These are phyloP conservation scores for Pachymerium ferrugineum DNA, from an alignment of 2,888 invertebrate genomes.

Conservation along the genomic window DNA sequence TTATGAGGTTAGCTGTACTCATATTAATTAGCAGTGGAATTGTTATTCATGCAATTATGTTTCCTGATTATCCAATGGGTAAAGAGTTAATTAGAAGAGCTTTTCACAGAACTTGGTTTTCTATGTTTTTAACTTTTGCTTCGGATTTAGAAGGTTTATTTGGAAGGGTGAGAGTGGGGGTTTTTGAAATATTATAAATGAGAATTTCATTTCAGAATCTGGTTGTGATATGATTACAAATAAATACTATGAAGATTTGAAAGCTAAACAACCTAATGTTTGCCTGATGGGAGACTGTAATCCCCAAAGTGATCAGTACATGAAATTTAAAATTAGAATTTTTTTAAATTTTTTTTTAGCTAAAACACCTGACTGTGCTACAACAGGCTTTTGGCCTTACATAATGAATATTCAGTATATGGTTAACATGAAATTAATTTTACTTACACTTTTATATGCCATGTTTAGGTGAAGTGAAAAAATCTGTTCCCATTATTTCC, in stretches of 20 bases:
- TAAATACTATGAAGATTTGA: background rate
- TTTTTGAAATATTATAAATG: constrained; percentile 32
- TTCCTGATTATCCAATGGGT: constrained; percentile 47
- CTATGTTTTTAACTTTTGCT: constrained; percentile 48
- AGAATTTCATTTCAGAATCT: constrained; percentile 18
- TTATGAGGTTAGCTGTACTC: constrained; percentile 45
- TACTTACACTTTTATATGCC: constrained; percentile 46
- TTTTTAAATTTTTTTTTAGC: background rate
- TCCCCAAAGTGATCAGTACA: background rate
- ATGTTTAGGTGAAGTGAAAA: constrained; percentile 42
- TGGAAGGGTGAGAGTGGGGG: background rate
- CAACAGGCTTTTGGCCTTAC: constrained; percentile 37
- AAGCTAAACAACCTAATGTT: background rate
- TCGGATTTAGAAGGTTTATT: constrained; percentile 41
- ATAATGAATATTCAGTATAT: constrained; percentile 42
- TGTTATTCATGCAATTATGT: constrained; percentile 48
- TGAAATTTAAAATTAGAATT: background rate
- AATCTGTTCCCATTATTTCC: background rate
- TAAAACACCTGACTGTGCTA: constrained; percentile 32
- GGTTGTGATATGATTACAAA: background rate
- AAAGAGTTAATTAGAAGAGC: constrained; percentile 43
- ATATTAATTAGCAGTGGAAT: constrained; percentile 46
- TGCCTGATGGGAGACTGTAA: constrained; percentile 18
- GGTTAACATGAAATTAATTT: constrained; percentile 43
- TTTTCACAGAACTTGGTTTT: constrained; percentile 48